Conservation (phyloP, 2,888 invertebrate species). For the Pemphredon lugubris region DNA sequence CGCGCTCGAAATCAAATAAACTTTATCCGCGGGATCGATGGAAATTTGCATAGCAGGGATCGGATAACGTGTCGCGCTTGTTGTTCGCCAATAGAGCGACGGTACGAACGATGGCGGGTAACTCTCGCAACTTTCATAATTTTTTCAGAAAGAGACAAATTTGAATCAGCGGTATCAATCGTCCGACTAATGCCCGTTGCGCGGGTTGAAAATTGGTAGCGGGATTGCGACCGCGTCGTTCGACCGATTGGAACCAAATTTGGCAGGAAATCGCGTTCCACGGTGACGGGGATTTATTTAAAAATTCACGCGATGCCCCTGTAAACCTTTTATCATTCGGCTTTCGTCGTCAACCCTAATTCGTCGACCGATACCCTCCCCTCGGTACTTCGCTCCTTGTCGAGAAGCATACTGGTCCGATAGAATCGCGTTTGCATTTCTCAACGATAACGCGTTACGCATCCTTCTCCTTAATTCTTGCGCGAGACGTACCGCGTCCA, state of each 20-base stretch:
- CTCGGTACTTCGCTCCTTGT: too few relatives aligned
- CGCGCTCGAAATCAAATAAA: slow-evolving; percentile 27
- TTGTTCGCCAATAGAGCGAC: slow-evolving; percentile 41
- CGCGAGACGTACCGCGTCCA: too few relatives aligned
- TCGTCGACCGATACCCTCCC: slow-evolving; percentile 4
- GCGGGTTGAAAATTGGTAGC: slow-evolving; percentile 60
- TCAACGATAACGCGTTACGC: too few relatives aligned
- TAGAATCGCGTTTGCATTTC: too few relatives aligned
- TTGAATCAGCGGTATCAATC: slow-evolving; percentile 62
- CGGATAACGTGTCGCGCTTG: slow-evolving; percentile 32
- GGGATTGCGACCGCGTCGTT: slow-evolving; percentile 51
- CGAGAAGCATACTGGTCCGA: too few relatives aligned
- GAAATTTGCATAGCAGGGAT: slow-evolving; percentile 47
- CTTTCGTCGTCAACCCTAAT: slow-evolving; percentile 15
- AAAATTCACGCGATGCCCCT: slow-evolving; percentile 57
- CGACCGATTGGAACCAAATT: slow-evolving; percentile 66
- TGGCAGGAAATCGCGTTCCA: slow-evolving; percentile 66
- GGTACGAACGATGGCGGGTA: slow-evolving; percentile 38
- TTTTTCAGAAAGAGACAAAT: slow-evolving; percentile 62
- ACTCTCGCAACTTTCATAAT: slow-evolving; percentile 56
- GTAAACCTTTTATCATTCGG: slow-evolving; percentile 48
- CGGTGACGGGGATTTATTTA: slow-evolving; percentile 47
- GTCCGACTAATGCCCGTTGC: slow-evolving; percentile 57
- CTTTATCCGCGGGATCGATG: slow-evolving; percentile 30
- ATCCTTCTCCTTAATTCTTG: too few relatives aligned